A percentile compares a stretch with the other conserved stretches of the same genome.
phyloP scores from a whole-genome alignment of 2,888 invertebrate genomes.

The Plusia festucae region DNA sequence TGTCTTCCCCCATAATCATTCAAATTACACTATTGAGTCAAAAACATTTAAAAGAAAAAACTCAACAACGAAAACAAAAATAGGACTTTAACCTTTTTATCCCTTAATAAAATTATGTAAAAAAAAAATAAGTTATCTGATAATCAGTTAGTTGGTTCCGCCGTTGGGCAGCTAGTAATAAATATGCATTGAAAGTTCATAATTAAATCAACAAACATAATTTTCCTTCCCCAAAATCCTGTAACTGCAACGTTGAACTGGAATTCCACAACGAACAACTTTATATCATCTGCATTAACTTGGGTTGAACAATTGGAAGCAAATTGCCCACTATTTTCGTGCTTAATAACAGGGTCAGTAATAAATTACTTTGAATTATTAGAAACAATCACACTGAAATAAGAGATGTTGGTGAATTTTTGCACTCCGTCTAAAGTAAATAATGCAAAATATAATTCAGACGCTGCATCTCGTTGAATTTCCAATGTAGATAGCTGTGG shows the following conservation, averaged over 20 bases:
- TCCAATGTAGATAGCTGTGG: conserved; percentile 33
- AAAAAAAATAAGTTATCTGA: no score
- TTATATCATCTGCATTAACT: conserved; percentile 4
- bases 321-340: conserved; percentile 19
- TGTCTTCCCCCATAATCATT: no score
- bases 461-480: conserved; percentile 31
- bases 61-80: no score
- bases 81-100: no score
- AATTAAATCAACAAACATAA: neutral
- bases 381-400: conserved; percentile 41
- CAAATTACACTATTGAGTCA: no score
- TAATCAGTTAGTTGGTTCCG: no score
- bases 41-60: no score
- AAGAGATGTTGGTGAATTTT: conserved; percentile 34
- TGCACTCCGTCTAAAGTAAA: conserved; percentile 31
- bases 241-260: neutral
- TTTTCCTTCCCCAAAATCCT: neutral
- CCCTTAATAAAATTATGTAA: no score
- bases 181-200: neutral
- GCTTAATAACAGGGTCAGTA: conserved; percentile 27
- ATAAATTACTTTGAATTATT: conserved; percentile 43
- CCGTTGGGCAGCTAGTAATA: neutral
- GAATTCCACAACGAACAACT: neutral
- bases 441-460: conserved; percentile 49
- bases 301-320: neutral